Conservation (phyloP, 2,888 invertebrate genomes). For the Monochamus alternatus region DNA sequence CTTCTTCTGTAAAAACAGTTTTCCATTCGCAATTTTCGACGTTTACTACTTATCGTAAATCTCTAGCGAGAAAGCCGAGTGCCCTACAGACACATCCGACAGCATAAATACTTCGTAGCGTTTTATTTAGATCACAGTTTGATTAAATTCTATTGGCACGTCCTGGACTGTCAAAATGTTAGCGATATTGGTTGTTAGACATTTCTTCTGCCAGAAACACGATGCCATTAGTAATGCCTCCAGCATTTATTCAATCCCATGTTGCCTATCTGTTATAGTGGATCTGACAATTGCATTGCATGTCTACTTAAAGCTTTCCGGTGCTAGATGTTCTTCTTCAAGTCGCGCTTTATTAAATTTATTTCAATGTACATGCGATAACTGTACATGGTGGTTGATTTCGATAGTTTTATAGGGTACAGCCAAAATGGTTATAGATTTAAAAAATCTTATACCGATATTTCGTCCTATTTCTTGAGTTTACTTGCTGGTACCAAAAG, state of each 20-base stretch:
- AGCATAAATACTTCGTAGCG: constrained; percentile 33
- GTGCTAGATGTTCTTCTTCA: constrained; percentile 50
- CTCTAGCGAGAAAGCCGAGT: constrained; percentile 35
- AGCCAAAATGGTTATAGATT: no score
- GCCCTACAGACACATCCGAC: constrained; percentile 33
- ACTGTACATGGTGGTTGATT: neutral
- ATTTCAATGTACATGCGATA: constrained; percentile 47
- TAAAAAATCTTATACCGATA: no score
- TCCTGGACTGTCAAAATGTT: constrained; percentile 42
- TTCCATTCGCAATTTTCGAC: constrained; percentile 25
- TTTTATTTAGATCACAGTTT: constrained; percentile 50
- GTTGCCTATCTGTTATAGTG: constrained; percentile 51
- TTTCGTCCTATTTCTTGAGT: no score
- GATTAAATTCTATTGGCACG: constrained; percentile 49
- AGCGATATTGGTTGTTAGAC: constrained; percentile 48
- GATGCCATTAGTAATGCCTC: constrained; percentile 52
- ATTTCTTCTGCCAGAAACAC: constrained; percentile 47
- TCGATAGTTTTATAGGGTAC: neutral
- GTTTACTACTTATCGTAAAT: constrained; percentile 42
- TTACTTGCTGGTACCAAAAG: no score
- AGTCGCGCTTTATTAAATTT: constrained; percentile 39
- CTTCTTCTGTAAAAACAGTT: constrained; percentile 23
- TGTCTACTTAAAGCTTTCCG: constrained; percentile 55
- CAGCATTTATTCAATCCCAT: constrained; percentile 48
- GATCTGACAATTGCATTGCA: constrained; percentile 55